Evolutionary conservation across 2,113 vertebrate genomes (phyloP).

Genomic region (Pedionomus torquatus): DNA sequence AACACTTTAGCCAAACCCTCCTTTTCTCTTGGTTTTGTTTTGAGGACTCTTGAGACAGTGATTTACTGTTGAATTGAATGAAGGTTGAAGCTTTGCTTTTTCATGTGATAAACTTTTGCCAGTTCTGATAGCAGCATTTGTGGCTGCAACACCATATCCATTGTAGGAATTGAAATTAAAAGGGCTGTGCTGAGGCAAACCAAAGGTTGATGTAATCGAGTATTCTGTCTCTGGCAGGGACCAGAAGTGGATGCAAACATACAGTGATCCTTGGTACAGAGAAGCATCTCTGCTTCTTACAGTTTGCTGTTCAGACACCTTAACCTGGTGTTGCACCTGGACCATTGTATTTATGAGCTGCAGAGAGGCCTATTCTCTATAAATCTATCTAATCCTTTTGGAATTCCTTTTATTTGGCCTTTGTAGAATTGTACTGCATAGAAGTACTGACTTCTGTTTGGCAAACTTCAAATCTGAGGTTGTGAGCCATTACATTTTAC

Average conservation of each 20-base stretch:
- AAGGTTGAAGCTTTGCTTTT: background rate
- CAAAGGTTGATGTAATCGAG: background rate
- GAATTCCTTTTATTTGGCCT: background rate
- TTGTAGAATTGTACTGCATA: background rate
- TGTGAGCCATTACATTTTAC: background rate
- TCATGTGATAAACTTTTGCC: background rate
- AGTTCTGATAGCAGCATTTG: background rate
- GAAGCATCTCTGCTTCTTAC: background rate
- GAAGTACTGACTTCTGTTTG: background rate
- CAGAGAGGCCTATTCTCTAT: background rate
- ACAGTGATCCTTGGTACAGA: background rate
- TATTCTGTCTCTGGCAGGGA: background rate
- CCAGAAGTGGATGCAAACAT: constrained; percentile 19
- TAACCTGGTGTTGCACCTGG: background rate
- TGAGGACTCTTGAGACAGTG: background rate
- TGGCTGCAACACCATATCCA: background rate
- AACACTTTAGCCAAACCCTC: background rate
- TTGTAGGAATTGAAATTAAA: background rate
- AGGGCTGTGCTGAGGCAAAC: background rate
- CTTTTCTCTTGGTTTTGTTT: background rate
- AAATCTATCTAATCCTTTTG: background rate
- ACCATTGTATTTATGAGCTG: background rate
- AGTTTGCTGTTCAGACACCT: background rate
- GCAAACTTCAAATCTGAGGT: background rate
- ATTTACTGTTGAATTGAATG: background rate